These are phyloP conservation scores for Aramus guarauna DNA, from an alignment of 2,113 vertebrate species.

Conservation along the genomic window DNA sequence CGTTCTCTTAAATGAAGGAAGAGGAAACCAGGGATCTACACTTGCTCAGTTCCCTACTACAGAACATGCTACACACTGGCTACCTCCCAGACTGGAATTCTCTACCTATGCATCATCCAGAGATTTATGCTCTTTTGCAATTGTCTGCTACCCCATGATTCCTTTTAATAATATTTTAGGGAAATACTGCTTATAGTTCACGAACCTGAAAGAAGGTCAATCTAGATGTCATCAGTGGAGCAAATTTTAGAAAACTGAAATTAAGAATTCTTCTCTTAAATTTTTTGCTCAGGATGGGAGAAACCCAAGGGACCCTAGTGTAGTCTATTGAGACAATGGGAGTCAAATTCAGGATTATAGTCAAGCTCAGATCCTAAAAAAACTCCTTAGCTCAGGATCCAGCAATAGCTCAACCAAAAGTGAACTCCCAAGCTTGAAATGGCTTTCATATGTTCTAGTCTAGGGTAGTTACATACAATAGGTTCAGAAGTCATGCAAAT, in stretches of 20 bases:
- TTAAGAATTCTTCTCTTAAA: not conserved
- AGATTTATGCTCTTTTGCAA: not conserved
- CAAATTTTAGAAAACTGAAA: not conserved
- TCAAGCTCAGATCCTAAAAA: not conserved
- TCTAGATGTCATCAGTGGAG: not conserved
- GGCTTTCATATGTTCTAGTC: not conserved
- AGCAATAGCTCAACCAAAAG: not conserved
- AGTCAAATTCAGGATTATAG: not conserved
- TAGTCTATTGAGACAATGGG: fast-evolving
- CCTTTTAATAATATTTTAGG: not conserved
- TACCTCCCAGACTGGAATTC: not conserved
- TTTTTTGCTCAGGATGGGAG: not conserved
- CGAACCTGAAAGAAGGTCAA: not conserved
- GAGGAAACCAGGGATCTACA: not conserved
- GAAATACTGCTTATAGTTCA: not conserved
- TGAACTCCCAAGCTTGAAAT: not conserved
- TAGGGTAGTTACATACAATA: not conserved
- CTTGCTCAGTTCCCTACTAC: not conserved
- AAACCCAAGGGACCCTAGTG: not conserved
- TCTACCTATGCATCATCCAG: not conserved
- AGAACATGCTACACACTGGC: not conserved
- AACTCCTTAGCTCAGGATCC: not conserved
- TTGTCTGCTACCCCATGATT: not conserved
- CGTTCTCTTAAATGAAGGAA: not conserved
- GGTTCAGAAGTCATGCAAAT: not conserved